These are phyloP conservation scores for Tortrix viridana DNA, from an alignment of 2,888 invertebrate genomes.

Conservation along the genomic window DNA sequence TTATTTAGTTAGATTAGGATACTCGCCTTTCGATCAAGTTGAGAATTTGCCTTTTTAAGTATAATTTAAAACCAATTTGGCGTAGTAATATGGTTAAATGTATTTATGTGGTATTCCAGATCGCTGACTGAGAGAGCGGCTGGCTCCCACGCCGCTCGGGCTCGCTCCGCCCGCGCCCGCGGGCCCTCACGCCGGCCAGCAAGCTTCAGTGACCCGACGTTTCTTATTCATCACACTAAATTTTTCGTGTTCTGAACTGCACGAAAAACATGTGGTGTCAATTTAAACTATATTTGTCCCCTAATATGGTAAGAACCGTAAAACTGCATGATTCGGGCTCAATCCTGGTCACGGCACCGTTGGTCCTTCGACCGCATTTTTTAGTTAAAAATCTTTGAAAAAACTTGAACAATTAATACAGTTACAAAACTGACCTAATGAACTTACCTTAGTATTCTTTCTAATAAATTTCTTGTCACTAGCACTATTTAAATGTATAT, in stretches of 20 bases:
- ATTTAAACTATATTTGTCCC: neutral
- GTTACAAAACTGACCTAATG: conserved; percentile 17
- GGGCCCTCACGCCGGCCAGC: neutral
- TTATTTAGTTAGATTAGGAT: too few species aligned
- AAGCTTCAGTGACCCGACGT: conserved; percentile 1
- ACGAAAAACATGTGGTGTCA: neutral
- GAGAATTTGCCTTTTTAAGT: neutral
- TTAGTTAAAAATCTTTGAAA: conserved; percentile 23
- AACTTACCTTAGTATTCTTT: conserved; percentile 30
- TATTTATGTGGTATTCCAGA: neutral
- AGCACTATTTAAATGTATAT: conserved; percentile 36
- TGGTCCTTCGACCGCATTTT: conserved; percentile 13
- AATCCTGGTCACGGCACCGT: conserved; percentile 7
- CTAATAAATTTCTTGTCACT: conserved; percentile 34
- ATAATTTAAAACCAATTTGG: too few species aligned
- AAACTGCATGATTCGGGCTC: neutral
- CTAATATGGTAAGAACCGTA: neutral
- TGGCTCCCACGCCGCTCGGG: conserved; percentile 2
- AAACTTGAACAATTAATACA: conserved; percentile 26
- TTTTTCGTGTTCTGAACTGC: neutral
- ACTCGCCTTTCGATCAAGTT: too few species aligned
- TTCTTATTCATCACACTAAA: neutral
- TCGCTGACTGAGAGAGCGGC: conserved; percentile 18
- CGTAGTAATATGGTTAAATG: too few species aligned
- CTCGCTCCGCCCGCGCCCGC: conserved; percentile 3